A percentile compares a stretch with the other conserved stretches of the same genome.
Conservation (phyloP, 2,888 invertebrate genomes). For the Lepidochitona cinerea region DNA sequence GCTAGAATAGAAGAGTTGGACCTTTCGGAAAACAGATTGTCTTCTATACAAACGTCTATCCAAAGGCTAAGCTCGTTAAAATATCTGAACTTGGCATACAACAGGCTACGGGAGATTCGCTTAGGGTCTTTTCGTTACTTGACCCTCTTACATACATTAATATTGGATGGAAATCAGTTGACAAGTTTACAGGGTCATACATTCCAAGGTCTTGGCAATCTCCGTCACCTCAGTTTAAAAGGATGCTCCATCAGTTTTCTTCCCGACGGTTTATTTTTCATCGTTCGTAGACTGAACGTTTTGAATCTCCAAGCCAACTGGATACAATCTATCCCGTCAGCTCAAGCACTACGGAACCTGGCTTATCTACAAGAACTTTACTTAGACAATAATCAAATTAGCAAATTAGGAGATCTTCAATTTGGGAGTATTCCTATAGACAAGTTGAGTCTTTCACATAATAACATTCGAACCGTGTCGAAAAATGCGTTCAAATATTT, state of each 20-base stretch:
- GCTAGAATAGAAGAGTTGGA: slow-evolving; percentile 36
- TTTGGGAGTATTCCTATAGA: slow-evolving; percentile 47
- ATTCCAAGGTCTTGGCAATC: slow-evolving; percentile 43
- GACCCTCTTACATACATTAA: slow-evolving; percentile 34
- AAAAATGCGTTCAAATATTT: slow-evolving; percentile 34
- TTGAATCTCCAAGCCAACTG: slow-evolving; percentile 51
- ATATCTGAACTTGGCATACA: slow-evolving; percentile 43
- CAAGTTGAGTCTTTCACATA: slow-evolving; percentile 45
- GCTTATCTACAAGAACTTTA: slow-evolving; percentile 37
- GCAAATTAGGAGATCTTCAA: slow-evolving; percentile 33
- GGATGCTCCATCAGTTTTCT: slow-evolving; percentile 42
- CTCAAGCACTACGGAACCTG: slow-evolving; percentile 35
- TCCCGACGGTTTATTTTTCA: slow-evolving; percentile 42
- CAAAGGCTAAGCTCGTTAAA: slow-evolving; percentile 34
- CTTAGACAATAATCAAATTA: slow-evolving; percentile 45
- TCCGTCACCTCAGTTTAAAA: slow-evolving; percentile 38
- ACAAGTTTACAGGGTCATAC: slow-evolving; percentile 34
- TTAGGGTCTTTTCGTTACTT: slow-evolving; percentile 40
- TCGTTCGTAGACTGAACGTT: slow-evolving; percentile 32
- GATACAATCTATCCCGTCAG: slow-evolving; percentile 37
- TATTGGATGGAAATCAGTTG: slow-evolving; percentile 46
- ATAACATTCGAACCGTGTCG: slow-evolving; percentile 41
- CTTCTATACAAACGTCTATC: slow-evolving; percentile 33
- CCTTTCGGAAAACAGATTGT: slow-evolving; percentile 46
- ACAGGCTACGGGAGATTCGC: slow-evolving; percentile 35